Evolutionary conservation across 2,113 vertebrate genomes (phyloP), one percentile per base, ranked within the genome.

Genomic region (Zosterops hypoxanthus): DNA sequence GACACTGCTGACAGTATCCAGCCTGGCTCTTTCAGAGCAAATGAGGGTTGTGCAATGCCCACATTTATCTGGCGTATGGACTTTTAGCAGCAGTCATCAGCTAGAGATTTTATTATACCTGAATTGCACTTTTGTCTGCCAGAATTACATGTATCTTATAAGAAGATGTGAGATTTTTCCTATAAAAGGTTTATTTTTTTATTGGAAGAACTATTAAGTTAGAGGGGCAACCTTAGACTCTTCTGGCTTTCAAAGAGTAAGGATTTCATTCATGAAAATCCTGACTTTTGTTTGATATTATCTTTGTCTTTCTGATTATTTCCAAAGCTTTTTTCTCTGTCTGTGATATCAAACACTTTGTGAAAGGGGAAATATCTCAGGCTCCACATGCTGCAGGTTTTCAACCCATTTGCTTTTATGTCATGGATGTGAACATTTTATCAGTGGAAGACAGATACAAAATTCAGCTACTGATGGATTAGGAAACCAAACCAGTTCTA

Each of bases 271-370:
- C 75, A 88, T 77, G 36, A 91, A 94, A 93, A 92, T 88, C 47
- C 42, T 91, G 55, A 80, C 39, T 90, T 95, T 41, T 73, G 6
- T 90, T 93, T 70, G 82, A 95, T 88, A 52, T 44, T 88, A 73
- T 90, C 90, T 94, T 90, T 90, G 42, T 70, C 36, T 95, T 89
- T 94, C 50, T 97, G 61, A 82, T 82, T 73, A 83, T 88, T 96
- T 94, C 60, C 34, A 85, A 70, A 90, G 59, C 42, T 86, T 92
- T 95, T 94, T 77, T 66, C 56, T 44, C 14, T 75, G 50, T 53
- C 64, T 79, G 29, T 85, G 47, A 60, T 86, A 83, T 71, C 39
- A 90, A 91, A 92, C 21, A 76, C 14, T 83, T 83, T 75, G 20
- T 92, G 63, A 88, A 88, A 83, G 70, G 13, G 79, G 44, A 94